phyloP scores from a whole-genome alignment of 2,797 vertebrate species.

The Menidia menidia region DNA sequence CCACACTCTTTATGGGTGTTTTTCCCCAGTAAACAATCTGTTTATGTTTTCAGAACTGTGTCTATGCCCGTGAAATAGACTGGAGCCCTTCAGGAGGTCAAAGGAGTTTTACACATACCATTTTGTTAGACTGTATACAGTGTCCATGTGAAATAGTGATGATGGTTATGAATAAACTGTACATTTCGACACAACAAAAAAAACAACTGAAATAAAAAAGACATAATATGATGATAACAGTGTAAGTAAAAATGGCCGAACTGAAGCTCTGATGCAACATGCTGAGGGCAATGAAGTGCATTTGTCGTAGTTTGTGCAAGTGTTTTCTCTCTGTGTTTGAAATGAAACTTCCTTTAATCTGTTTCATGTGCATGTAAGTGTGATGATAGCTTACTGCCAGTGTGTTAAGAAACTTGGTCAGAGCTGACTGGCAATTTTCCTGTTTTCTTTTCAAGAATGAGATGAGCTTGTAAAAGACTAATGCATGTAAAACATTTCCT shows the following conservation, averaged over 20 bases:
- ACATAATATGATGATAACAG: background rate
- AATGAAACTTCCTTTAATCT: slow-evolving; percentile 28
- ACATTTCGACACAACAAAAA: background rate
- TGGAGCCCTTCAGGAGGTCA: background rate
- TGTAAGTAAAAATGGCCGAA: background rate
- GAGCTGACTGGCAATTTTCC: slow-evolving; percentile 32
- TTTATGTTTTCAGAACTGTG: background rate
- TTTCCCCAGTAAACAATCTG: background rate
- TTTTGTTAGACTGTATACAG: background rate
- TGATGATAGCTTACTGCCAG: slow-evolving; percentile 30
- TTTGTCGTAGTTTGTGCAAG: slow-evolving; percentile 14
- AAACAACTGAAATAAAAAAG: background rate
- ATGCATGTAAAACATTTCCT: slow-evolving; percentile 40
- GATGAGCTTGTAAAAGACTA: slow-evolving; percentile 44
- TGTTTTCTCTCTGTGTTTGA: slow-evolving; percentile 15
- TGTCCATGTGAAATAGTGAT: slow-evolving; percentile 1
- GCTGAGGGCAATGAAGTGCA: slow-evolving; percentile 5
- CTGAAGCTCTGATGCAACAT: slow-evolving; percentile 15
- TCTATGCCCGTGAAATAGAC: background rate
- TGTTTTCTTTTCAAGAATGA: slow-evolving; percentile 50
- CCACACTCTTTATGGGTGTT: background rate
- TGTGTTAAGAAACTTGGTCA: slow-evolving; percentile 36
- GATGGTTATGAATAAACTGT: background rate
- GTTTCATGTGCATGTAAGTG: slow-evolving; percentile 28
- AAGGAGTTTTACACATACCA: slow-evolving; percentile 1